A percentile compares a stretch with the other conserved stretches of the same genome.
Conservation (phyloP, 2,888 invertebrate species). For the Acanthosepion pharaonis region DNA sequence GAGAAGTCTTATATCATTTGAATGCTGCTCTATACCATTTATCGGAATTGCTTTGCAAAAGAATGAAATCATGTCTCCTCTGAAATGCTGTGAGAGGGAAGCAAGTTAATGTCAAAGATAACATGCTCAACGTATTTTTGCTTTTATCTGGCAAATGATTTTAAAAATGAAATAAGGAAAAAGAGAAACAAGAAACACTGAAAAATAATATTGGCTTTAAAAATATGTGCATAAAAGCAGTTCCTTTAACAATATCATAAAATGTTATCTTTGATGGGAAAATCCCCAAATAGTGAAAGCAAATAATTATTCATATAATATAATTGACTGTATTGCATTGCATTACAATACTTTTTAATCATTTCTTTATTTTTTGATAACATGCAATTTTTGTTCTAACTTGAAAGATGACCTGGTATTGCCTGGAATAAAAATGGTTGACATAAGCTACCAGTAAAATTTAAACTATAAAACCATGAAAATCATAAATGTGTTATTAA, state of each 20-base stretch:
- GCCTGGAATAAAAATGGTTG: too few species aligned
- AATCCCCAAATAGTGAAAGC: too few species aligned
- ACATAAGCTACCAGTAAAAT: too few species aligned
- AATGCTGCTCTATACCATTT: not conserved
- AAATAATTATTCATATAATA: too few species aligned
- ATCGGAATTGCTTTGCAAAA: not conserved
- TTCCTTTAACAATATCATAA: not conserved
- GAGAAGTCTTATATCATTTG: not conserved
- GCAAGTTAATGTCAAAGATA: slow-evolving; percentile 33
- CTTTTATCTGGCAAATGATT: not conserved
- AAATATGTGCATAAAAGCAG: not conserved
- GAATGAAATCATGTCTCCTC: slow-evolving; percentile 13
- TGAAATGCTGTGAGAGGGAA: not conserved
- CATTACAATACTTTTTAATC: too few species aligned
- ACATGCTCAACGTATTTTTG: not conserved
- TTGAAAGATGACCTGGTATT: too few species aligned
- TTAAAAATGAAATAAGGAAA: not conserved
- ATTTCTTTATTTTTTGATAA: too few species aligned
- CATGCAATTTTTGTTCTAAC: too few species aligned
- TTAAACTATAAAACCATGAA: too few species aligned
- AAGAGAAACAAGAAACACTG: not conserved
- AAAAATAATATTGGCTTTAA: not conserved
- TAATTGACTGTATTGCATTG: too few species aligned
- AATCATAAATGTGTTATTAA: too few species aligned
- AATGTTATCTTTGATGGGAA: too few species aligned